Evolutionary conservation across 2,888 invertebrate genomes (phyloP), one percentile per base, ranked within the genome.

Genomic region (Thecophora atra): DNA sequence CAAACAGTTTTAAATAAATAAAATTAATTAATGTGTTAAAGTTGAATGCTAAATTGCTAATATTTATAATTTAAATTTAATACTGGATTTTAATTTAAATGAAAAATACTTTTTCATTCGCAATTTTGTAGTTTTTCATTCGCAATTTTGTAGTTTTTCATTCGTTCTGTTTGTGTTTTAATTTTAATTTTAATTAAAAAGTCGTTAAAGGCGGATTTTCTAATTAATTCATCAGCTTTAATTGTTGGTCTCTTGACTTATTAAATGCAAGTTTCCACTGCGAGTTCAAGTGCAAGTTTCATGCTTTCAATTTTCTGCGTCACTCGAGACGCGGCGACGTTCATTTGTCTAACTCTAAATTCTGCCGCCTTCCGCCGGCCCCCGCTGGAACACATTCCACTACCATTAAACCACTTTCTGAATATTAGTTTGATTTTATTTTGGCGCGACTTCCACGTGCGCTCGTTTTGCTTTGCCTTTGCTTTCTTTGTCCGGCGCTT

Each of bases 391-490:
- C 0, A 13, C 2, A 47, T 6, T 58, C 24, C n/a, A 42, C 24
- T 64, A 19, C 19, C 56, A 24, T 58, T 64, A 26, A 42, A 47
- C 54, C 42, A 58, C 6, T n/a, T 60, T 44, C 69, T 68, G 37
- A 44, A 60, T 47, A 62, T 15, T 28, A 37, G 51, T 60, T 28
- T 47, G 42, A 37, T 60, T 69, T 60, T 47, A 47, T 69, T 69
- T 69, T 69, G 69, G 69, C 69, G 69, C 51, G 60, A 44, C 21
- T 30, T 62, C 26, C 60, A 44, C 67, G 54, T 52, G 56, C 52
- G 21, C 67, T 37, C 28, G 21, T 67, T 67, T 54, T 67, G 30
- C 54, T 6, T 56, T 52, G 52, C 28, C n/a, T 63, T 63, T 63
- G 30, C 24, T 37, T 56, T 67, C 56, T 54, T 67, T 56, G 42